Percentiles rank a stretch among this genome's conserved stretches.
These are phyloP conservation scores for Hucho hucho DNA, from an alignment of 2,113 vertebrate species.

Conservation along the genomic window DNA sequence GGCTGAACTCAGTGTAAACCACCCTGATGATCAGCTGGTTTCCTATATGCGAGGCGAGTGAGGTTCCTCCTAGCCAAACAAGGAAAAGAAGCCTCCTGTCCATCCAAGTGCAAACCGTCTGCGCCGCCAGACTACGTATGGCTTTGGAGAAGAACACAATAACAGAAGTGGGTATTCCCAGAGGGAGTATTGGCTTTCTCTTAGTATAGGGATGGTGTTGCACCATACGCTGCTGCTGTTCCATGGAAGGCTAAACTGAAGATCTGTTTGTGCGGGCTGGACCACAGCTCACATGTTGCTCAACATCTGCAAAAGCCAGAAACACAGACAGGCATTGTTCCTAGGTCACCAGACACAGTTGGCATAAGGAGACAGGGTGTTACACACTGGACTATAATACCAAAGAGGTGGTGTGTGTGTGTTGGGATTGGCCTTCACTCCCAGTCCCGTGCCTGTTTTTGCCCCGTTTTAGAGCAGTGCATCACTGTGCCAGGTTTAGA, in stretches of 20 bases:
- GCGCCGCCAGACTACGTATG: not conserved
- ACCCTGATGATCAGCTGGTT: constrained; percentile 4
- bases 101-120: not conserved
- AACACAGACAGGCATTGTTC: not conserved
- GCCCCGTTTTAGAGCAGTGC: not conserved
- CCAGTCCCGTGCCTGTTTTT: not conserved
- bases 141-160: not conserved
- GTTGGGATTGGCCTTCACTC: not conserved
- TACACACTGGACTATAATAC: not conserved
- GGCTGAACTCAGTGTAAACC: constrained; percentile 13
- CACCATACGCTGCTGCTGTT: not conserved
- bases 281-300: not conserved
- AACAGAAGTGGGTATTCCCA: not conserved
- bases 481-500: not conserved
- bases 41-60: not conserved
- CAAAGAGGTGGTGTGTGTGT: not conserved
- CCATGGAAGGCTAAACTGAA: not conserved
- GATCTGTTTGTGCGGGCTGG: not conserved
- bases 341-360: not conserved
- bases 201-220: not conserved
- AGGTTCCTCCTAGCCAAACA: constrained; percentile 9
- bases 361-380: not conserved
- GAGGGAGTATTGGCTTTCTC: not conserved
- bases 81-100: constrained; percentile 1
- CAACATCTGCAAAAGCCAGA: not conserved